These are phyloP conservation scores for Lateolabrax maculatus DNA, from an alignment of 2,797 vertebrate genomes.

Conservation along the genomic window DNA sequence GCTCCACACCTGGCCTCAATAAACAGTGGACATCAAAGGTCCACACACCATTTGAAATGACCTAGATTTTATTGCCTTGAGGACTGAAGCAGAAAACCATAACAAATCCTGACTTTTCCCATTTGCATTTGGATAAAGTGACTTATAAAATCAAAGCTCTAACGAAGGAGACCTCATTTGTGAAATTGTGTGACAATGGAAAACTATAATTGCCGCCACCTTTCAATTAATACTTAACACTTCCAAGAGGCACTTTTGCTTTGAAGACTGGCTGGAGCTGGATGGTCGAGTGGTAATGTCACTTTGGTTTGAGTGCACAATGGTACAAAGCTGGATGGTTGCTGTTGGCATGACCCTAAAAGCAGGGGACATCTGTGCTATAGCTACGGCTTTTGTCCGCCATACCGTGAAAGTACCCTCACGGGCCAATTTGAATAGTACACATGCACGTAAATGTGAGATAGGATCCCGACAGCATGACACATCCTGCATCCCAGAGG, in stretches of 20 bases:
- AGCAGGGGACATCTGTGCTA: neutral
- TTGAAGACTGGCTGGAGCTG: constrained; percentile 19
- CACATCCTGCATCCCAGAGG: neutral
- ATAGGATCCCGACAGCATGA: neutral
- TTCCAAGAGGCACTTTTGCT: constrained; percentile 3
- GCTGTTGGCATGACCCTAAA: neutral
- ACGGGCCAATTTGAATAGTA: neutral
- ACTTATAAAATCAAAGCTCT: constrained; percentile 14
- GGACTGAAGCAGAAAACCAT: constrained; percentile 32
- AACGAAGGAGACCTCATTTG: constrained; percentile 40
- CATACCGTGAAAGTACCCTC: neutral
- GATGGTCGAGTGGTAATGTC: neutral
- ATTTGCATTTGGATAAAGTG: constrained; percentile 39
- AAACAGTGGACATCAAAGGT: constrained; percentile 58
- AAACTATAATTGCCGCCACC: neutral
- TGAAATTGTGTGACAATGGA: constrained; percentile 19
- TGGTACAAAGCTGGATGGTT: neutral
- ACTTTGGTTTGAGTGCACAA: constrained; percentile 11
- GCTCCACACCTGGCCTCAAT: constrained; percentile 56
- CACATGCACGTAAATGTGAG: neutral
- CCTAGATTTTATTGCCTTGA: constrained; percentile 47
- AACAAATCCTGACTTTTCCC: constrained; percentile 20
- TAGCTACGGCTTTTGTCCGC: neutral
- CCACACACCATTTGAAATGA: constrained; percentile 42
- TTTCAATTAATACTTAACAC: constrained; percentile 2